A percentile compares a stretch with the other conserved stretches of the same genome.
These are phyloP conservation scores for Megaceryle torquata DNA, from an alignment of 2,113 vertebrate genomes.

Conservation along the genomic window DNA sequence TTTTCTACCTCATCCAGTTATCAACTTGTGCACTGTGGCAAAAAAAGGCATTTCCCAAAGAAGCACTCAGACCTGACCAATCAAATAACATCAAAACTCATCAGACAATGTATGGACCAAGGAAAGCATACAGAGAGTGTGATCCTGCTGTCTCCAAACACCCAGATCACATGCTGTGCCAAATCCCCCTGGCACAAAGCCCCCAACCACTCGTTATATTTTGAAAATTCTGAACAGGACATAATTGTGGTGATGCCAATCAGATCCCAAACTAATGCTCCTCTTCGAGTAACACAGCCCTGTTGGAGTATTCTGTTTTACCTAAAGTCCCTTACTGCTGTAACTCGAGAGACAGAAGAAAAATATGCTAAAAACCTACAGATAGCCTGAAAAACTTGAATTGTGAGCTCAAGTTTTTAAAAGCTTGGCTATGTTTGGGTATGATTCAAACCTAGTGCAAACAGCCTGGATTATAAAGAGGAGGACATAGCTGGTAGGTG, in stretches of 20 bases:
- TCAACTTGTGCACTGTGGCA: not conserved
- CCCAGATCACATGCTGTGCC: not conserved
- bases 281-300: not conserved
- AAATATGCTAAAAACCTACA: not conserved
- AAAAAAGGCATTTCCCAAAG: not conserved
- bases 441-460: not conserved
- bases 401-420: not conserved
- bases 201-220: not conserved
- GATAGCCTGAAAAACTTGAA: not conserved
- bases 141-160: not conserved
- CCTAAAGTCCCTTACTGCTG: not conserved
- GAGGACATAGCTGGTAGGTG: not conserved
- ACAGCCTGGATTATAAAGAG: not conserved
- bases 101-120: not conserved
- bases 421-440: not conserved
- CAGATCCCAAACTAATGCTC: not conserved
- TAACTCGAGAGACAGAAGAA: not conserved
- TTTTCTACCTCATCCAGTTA: not conserved
- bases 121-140: fast-evolving
- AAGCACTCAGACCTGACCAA: not conserved
- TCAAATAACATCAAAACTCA: not conserved
- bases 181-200: not conserved
- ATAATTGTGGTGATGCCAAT: not conserved
- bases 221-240: not conserved
- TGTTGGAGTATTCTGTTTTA: fast-evolving